Evolutionary conservation across 1,140 invertebrate genomes (phyloP).

Genomic region (Eupristina koningsbergeri): DNA sequence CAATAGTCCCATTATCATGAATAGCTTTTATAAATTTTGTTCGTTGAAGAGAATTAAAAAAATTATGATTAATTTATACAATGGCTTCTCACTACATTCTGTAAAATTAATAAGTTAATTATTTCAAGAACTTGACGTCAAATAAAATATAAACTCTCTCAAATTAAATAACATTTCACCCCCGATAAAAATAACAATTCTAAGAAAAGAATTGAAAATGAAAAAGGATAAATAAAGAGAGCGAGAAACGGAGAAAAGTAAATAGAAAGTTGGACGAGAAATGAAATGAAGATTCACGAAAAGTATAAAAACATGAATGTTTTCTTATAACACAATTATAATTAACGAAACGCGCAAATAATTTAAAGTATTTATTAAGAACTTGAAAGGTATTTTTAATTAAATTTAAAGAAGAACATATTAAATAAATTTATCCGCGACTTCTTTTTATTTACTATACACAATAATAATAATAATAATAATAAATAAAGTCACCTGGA

Average conservation of each 20-base stretch:
- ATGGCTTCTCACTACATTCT: neutral
- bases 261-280: constrained; percentile 7
- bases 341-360: neutral
- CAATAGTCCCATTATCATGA: constrained; percentile 47
- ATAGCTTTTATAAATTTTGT: constrained; percentile 49
- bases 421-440: neutral
- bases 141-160: neutral
- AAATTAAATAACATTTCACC: neutral
- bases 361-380: no score
- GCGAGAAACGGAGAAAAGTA: neutral
- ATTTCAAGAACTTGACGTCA: neutral
- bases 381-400: no score
- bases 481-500: neutral
- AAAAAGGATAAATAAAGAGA: neutral
- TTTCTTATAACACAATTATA: neutral
- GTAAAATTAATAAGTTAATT: constrained; percentile 23
- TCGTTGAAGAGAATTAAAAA: constrained; percentile 33
- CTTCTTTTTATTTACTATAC: neutral
- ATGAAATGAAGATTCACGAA: neutral
- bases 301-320: neutral
- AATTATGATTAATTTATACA: constrained; percentile 36
- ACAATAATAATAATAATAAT: no score
- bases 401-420: no score
- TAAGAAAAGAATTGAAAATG: neutral
- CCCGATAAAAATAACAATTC: neutral